Evolutionary conservation across 2,797 vertebrate genomes (phyloP), one percentile per base, ranked within the genome.

Genomic region (Botia almorhae): DNA sequence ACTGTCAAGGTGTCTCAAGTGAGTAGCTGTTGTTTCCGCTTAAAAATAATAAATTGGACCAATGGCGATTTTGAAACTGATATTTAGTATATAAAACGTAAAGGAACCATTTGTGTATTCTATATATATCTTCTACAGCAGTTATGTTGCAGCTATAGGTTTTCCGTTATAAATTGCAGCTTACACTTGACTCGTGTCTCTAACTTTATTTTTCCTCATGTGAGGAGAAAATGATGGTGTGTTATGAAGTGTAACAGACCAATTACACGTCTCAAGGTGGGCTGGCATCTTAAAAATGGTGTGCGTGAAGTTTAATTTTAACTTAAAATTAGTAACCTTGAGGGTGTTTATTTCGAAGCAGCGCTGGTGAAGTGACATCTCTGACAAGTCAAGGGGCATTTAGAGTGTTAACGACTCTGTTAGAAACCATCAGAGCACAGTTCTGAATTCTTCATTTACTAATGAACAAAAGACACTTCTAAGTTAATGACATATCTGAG

Each of bases 311-410:
- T 77, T 76, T 80, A 77, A 73, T 64, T 83, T 81, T 16, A 61
- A 71, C 26, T 33, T 60, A 75, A 56, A 80, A 77, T 73, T 13
- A 55, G 67, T 76, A 61, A 75, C 56, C 77, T 80, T 56, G 50
- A 79, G 43, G 72, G 50, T 76, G 46, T 83, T 80, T 83, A 64
- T 83, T 76, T 70, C 82, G 58, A 55, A 29, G 14, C 21, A 6
- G 6, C 33, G 29, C 43, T 61, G 0, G 50, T 72, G 39, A 50
- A 64, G 60, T 76, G 21, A 11, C 36, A 69, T 73, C 33, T 23
- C 43, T 29, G 7, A 48, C 46, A 70, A 56, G 69, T 73, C 53
- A 68, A 67, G 39, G 7, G 55, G 48, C 69, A 70, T 77, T 77
- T 70, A 43, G 26, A 64, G 72, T 61, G 58, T 77, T 80, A 81